A percentile compares a stretch with the other conserved stretches of the same genome.
Conservation (phyloP, 2,888 invertebrate genomes). For the Pandemis corylana region DNA sequence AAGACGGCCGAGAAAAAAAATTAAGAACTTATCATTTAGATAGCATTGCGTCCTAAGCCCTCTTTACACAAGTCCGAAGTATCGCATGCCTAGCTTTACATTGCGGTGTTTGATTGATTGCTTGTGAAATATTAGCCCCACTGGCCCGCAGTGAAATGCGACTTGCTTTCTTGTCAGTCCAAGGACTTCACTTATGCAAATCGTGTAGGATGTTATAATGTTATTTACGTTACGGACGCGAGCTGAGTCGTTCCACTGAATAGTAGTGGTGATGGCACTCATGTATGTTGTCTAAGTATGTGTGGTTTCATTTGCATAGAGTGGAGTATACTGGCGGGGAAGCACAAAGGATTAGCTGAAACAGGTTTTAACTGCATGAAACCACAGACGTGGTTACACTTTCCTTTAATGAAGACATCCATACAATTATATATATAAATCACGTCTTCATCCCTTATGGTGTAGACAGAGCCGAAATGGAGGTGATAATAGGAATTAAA, state of each 20-base stretch:
- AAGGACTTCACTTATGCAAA: too few species aligned
- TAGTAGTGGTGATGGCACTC: conserved; percentile 7
- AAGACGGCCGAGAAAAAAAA: neutral
- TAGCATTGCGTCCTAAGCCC: neutral
- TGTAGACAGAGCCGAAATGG: too few species aligned
- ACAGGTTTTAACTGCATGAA: neutral
- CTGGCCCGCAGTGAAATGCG: too few species aligned
- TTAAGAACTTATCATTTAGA: neutral
- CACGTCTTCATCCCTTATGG: too few species aligned
- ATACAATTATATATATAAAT: too few species aligned
- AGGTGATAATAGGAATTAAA: too few species aligned
- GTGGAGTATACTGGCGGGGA: neutral
- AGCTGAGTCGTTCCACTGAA: conserved; percentile 23
- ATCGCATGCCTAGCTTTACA: too few species aligned
- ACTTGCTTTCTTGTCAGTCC: too few species aligned
- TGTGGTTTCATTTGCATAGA: conserved; percentile 17
- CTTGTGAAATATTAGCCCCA: too few species aligned
- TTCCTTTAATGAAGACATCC: neutral
- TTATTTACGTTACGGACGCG: conserved; percentile 37
- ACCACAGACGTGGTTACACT: neutral
- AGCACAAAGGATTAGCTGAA: neutral
- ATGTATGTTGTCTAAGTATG: neutral
- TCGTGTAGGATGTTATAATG: conserved; percentile 4
- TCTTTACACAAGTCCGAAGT: neutral
- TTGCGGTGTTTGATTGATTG: too few species aligned